These are phyloP conservation scores for Copidosoma aretas DNA, from an alignment of 2,888 invertebrate species.

Conservation along the genomic window DNA sequence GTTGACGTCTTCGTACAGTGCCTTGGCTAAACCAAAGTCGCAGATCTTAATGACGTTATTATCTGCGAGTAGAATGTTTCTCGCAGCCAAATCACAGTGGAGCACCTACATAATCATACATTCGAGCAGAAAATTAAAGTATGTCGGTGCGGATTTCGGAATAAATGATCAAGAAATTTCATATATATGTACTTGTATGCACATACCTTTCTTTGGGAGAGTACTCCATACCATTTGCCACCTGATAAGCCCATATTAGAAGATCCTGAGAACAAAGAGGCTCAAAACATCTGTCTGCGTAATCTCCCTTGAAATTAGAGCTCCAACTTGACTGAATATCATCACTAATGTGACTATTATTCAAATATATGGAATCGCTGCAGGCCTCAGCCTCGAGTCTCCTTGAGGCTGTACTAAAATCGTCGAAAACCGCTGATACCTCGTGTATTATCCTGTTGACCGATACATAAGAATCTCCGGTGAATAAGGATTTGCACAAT, in stretches of 20 bases:
- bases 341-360: conserved; percentile 65
- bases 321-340: conserved; percentile 77
- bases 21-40: conserved; percentile 93
- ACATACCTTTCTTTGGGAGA: conserved; percentile 78
- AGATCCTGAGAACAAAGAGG: conserved; percentile 84
- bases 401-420: conserved; percentile 49
- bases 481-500: no score
- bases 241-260: conserved; percentile 90
- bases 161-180: no score
- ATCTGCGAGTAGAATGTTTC: conserved; percentile 88
- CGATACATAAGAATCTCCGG: no score
- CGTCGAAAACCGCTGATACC: conserved; percentile 69
- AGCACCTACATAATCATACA: conserved; percentile 63
- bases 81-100: conserved; percentile 88
- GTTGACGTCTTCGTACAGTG: conserved; percentile 87
- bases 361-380: conserved; percentile 46
- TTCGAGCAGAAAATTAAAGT: no score
- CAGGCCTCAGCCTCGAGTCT: conserved; percentile 49
- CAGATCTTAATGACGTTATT: conserved; percentile 94
- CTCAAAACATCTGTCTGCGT: conserved; percentile 70
- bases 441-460: conserved; percentile 68
- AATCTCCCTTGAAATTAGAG: conserved; percentile 80
- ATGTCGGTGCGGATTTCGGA: no score
- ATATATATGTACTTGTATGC: no score
- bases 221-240: conserved; percentile 93